A percentile compares a stretch with the other conserved stretches of the same genome.
phyloP scores from a whole-genome alignment of 2,888 invertebrate species.

The Parnassius glacialis region DNA sequence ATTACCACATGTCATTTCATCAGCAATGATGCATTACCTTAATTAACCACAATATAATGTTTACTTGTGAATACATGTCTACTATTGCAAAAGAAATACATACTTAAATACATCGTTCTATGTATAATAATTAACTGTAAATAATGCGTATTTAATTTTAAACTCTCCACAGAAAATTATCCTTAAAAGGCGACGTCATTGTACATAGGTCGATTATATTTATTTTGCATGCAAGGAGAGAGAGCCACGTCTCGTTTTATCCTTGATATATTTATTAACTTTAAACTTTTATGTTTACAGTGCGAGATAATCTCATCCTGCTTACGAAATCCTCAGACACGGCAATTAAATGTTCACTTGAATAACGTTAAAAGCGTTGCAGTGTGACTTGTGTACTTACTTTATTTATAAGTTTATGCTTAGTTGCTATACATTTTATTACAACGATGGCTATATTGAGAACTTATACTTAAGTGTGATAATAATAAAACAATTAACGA shows the following conservation, averaged over 20 bases:
- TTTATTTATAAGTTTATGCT: conserved; percentile 8
- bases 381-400: not conserved
- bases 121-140: no score
- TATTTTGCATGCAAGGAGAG: not conserved
- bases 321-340: conserved; percentile 10
- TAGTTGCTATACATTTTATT: not conserved
- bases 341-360: conserved; percentile 6
- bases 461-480: no score
- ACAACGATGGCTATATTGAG: no score
- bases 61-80: no score
- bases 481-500: no score
- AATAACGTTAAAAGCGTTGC: conserved; percentile 14
- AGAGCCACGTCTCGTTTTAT: not conserved
- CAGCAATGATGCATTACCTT: no score
- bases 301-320: conserved; percentile 1
- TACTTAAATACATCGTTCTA: no score
- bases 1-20: no score
- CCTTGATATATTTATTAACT: conserved; percentile 7
- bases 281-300: conserved; percentile 14
- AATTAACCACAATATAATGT: no score
- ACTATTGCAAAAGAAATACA: no score
- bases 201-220: not conserved
- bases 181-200: not conserved
- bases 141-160: not conserved
- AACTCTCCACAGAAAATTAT: not conserved